These are phyloP conservation scores for Drosophila nannoptera DNA, from an alignment of 1,140 invertebrate genomes.

Conservation along the genomic window DNA sequence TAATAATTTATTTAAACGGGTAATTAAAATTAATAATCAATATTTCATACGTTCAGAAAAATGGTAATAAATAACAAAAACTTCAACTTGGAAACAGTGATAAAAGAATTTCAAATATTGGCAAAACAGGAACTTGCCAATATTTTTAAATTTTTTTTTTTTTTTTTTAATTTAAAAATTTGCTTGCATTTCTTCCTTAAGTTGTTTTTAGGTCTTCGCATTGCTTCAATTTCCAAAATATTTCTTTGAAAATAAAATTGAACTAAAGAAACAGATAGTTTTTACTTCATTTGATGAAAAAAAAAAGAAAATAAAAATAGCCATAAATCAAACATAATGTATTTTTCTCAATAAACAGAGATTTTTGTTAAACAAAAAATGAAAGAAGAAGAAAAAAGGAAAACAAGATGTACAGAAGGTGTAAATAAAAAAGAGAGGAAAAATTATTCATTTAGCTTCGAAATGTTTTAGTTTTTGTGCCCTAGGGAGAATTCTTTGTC, in stretches of 20 bases:
- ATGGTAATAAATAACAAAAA: slow-evolving; percentile 76
- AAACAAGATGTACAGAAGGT: not conserved
- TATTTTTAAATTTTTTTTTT: slow-evolving; percentile 8
- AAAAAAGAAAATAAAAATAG: slow-evolving; percentile 33
- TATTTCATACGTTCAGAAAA: slow-evolving; percentile 50
- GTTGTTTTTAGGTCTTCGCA: not conserved
- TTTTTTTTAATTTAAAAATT: not conserved
- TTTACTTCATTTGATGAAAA: slow-evolving; percentile 78
- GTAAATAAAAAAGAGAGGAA: slow-evolving; percentile 16
- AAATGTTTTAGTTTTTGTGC: slow-evolving; percentile 57
- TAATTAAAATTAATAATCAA: slow-evolving; percentile 72
- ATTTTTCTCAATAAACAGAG: slow-evolving; percentile 37
- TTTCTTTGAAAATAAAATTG: slow-evolving; percentile 41
- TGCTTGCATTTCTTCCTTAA: no score
- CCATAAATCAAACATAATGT: slow-evolving; percentile 25
- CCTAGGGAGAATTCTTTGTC: slow-evolving; percentile 78
- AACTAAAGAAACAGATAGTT: slow-evolving; percentile 64
- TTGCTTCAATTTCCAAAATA: slow-evolving; percentile 29
- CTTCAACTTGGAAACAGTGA: slow-evolving; percentile 70
- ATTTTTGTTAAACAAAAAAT: slow-evolving; percentile 74
- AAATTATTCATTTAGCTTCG: slow-evolving; percentile 25
- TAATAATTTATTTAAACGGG: slow-evolving; percentile 77
- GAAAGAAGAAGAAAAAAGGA: slow-evolving; percentile 21
- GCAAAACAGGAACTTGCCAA: slow-evolving; percentile 45
- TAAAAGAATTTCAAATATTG: slow-evolving; percentile 37